These are phyloP conservation scores for Columbina picui DNA, from an alignment of 2,113 vertebrate species.

Conservation along the genomic window DNA sequence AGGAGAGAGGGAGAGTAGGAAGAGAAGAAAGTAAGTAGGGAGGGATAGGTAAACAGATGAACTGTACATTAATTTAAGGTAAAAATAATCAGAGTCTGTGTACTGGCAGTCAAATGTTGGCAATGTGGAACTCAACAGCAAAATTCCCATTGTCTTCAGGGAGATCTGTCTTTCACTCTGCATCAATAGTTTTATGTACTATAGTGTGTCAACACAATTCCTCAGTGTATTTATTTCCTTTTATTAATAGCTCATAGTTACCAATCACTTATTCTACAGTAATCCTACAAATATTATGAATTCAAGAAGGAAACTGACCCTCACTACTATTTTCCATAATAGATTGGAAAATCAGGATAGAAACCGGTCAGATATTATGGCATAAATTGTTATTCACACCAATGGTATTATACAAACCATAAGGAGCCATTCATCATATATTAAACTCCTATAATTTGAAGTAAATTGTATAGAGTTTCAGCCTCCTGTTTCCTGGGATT, in stretches of 20 bases:
- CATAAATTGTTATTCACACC: neutral
- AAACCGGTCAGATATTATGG: neutral
- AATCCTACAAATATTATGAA: neutral
- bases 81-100: neutral
- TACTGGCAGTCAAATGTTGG: neutral
- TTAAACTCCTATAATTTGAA: conserved; percentile 14
- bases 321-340: neutral
- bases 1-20: neutral
- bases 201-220: neutral
- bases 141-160: neutral
- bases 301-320: neutral
- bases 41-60: neutral
- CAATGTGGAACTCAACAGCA: neutral
- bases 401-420: neutral
- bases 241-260: neutral
- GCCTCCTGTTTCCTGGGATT: neutral
- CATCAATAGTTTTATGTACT: neutral
- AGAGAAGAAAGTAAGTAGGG: neutral
- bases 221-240: neutral
- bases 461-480: neutral
- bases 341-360: neutral
- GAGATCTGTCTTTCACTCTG: neutral
- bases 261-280: neutral
- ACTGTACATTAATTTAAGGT: neutral
- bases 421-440: neutral